A percentile compares a stretch with the other conserved stretches of the same genome.
Conservation (phyloP, 1,140 invertebrate genomes). For the Magallana angulata region DNA sequence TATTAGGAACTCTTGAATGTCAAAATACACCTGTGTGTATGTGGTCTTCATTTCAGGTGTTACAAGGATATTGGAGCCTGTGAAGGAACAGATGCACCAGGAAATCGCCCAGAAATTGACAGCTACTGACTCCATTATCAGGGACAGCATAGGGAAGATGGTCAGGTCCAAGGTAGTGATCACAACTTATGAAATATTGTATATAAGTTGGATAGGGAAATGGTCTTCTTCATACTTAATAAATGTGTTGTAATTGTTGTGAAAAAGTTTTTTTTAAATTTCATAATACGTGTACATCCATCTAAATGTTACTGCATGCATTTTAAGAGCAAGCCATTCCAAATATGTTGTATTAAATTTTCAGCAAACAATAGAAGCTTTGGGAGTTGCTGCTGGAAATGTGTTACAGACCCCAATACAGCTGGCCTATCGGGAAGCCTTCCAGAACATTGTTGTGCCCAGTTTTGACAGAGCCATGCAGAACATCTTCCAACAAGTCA, state of each 20-base stretch:
- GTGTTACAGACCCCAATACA: constrained; percentile 85
- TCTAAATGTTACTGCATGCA: too few species aligned
- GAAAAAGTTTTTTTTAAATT: too few species aligned
- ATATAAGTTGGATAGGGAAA: too few species aligned
- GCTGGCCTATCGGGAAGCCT: constrained; percentile 87
- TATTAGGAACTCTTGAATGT: too few species aligned
- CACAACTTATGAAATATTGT: too few species aligned
- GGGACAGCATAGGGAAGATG: constrained; percentile 88
- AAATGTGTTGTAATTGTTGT: too few species aligned
- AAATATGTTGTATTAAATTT: neutral
- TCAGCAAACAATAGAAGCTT: constrained; percentile 87
- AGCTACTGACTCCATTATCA: constrained; percentile 86
- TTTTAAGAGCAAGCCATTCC: too few species aligned
- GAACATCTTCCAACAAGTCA: constrained; percentile 92
- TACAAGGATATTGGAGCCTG: constrained; percentile 82
- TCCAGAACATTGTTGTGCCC: constrained; percentile 88
- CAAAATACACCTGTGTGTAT: too few species aligned
- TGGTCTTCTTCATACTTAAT: too few species aligned
- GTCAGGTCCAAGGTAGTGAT: constrained; percentile 86
- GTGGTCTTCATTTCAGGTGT: constrained; percentile 69
- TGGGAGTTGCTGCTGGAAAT: constrained; percentile 85
- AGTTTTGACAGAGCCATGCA: constrained; percentile 91
- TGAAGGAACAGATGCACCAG: constrained; percentile 85
- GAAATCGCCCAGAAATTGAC: constrained; percentile 86
- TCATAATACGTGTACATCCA: too few species aligned